Conservation (phyloP, 2,797 vertebrate species). For the Coranthus polyacanthus region DNA sequence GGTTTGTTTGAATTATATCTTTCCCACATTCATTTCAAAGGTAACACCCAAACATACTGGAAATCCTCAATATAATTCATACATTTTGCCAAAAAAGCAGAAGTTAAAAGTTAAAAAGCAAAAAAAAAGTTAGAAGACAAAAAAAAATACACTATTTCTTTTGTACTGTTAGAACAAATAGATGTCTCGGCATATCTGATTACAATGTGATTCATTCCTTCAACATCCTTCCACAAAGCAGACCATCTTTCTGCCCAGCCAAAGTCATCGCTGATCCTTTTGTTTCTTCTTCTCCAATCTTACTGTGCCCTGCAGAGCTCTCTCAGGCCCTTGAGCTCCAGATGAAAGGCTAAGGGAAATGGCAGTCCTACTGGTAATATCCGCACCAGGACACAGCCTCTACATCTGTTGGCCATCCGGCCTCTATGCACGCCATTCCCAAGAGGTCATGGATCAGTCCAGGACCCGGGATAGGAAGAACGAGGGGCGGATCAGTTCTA, state of each 20-base stretch:
- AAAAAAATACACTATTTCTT: too few species aligned
- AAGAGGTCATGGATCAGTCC: slow-evolving; percentile 36
- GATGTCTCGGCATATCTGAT: slow-evolving; percentile 47
- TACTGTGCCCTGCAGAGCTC: slow-evolving; percentile 61
- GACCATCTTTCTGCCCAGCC: slow-evolving; percentile 51
- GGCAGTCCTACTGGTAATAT: slow-evolving; percentile 78
- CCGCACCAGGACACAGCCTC: slow-evolving; percentile 69
- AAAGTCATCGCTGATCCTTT: slow-evolving; percentile 70
- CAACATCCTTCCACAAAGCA: slow-evolving; percentile 57
- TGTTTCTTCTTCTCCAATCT: slow-evolving; percentile 63
- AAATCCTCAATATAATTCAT: slow-evolving; percentile 12
- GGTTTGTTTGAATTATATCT: background rate
- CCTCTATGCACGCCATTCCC: slow-evolving; percentile 62
- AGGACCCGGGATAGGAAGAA: slow-evolving; percentile 52
- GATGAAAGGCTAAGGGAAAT: slow-evolving; percentile 81
- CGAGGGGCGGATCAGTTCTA: slow-evolving; percentile 44
- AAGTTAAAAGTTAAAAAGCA: too few species aligned
- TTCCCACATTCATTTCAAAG: background rate
- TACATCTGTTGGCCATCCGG: slow-evolving; percentile 80
- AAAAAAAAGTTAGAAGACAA: too few species aligned
- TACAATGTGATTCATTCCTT: slow-evolving; percentile 53
- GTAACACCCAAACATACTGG: background rate
- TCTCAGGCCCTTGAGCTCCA: slow-evolving; percentile 68
- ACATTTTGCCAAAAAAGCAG: background rate
- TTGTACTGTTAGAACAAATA: slow-evolving; percentile 29